These are phyloP conservation scores for Platycheirus albimanus DNA, from an alignment of 2,888 invertebrate species.

Conservation along the genomic window DNA sequence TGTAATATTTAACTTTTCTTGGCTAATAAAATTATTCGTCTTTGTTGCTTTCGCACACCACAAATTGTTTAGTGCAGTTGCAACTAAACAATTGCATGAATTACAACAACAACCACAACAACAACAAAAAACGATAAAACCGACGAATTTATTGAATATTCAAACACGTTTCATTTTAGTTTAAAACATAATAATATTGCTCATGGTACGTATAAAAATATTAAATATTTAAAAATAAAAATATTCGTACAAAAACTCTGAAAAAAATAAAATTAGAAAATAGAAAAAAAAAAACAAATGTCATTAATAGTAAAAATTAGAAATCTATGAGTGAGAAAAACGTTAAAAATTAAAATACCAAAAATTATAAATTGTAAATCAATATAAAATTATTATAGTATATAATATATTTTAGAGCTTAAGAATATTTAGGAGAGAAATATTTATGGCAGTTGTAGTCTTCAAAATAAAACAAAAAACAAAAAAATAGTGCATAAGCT, in stretches of 20 bases:
- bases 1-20: neutral
- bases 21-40: neutral
- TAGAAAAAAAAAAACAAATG: constrained; percentile 19
- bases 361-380: constrained; percentile 20
- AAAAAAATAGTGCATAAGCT: constrained; percentile 47
- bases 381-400: constrained; percentile 6
- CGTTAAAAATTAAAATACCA: constrained; percentile 34
- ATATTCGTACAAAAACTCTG: constrained; percentile 15
- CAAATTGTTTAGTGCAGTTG: neutral
- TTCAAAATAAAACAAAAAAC: no score
- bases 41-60: neutral
- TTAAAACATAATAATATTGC: constrained; percentile 39
- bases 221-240: constrained; percentile 5
- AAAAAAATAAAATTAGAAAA: neutral
- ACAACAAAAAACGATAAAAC: neutral
- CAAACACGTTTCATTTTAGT: constrained; percentile 2
- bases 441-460: constrained; percentile 28
- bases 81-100: constrained; percentile 28
- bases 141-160: constrained; percentile 50
- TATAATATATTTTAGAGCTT: constrained; percentile 44
- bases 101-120: constrained; percentile 2
- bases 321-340: constrained; percentile 72
- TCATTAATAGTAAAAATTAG: constrained; percentile 47
- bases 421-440: constrained; percentile 30
- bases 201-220: constrained; percentile 41